Evolutionary conservation across 2,888 invertebrate species (phyloP).

Genomic region (Cephus rjabovi): DNA sequence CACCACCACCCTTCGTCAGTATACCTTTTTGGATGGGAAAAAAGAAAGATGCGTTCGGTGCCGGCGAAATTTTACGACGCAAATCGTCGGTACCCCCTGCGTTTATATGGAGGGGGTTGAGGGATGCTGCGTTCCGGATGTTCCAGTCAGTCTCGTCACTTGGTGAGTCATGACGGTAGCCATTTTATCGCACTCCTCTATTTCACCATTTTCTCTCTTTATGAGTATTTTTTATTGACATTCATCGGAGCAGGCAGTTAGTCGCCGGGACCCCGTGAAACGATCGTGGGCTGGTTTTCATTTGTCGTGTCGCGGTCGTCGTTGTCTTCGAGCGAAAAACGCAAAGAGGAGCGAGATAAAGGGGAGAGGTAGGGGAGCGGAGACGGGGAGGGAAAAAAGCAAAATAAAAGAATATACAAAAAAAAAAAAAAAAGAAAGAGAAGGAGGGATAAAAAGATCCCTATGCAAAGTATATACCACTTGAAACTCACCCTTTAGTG

Average conservation of each 20-base stretch:
- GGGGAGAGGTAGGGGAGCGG: not conserved
- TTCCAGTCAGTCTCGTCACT: not conserved
- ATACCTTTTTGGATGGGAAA: not conserved
- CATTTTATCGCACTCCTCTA: not conserved
- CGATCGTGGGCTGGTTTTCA: not conserved
- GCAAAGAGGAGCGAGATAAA: slow-evolving; percentile 3
- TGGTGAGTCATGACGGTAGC: not conserved
- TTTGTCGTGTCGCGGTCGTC: not conserved
- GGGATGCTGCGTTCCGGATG: not conserved
- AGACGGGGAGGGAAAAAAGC: not conserved
- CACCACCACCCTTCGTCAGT: not conserved
- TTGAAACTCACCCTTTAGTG: not conserved
- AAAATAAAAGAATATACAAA: not conserved
- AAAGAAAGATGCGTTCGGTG: not conserved
- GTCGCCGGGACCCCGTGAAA: not conserved
- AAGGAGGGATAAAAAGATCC: not conserved
- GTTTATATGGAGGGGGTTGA: not conserved
- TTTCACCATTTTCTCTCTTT: not conserved
- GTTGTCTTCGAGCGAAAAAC: not conserved
- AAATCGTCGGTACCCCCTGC: not conserved
- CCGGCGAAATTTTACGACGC: not conserved
- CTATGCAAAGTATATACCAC: not conserved
- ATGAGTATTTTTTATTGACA: not conserved
- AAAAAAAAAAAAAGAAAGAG: not conserved
- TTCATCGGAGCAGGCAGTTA: not conserved